Evolutionary conservation across 53 echinoderm and acorn worm species (phyloP).

Genomic region (Paracentrotus lividus): DNA sequence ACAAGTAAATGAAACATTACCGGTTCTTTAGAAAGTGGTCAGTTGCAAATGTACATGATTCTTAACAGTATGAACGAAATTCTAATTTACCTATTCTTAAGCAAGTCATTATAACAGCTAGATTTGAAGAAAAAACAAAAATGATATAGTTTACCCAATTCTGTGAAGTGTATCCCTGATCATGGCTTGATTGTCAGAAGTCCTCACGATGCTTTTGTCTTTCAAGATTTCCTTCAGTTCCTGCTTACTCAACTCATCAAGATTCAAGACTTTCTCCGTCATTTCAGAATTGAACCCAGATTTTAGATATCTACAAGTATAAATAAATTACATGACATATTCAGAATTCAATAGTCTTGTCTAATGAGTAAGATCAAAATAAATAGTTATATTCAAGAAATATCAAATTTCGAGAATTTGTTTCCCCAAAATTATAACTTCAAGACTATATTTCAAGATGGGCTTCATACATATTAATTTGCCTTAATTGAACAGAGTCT

Average conservation of each 20-base stretch:
- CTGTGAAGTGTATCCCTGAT: slow-evolving; percentile 36
- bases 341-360: neutral
- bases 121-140: neutral
- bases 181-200: neutral
- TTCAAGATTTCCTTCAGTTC: neutral
- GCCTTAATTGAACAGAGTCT: too few relatives aligned
- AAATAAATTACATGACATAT: neutral
- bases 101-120: too few relatives aligned
- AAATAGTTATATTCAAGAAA: too few relatives aligned
- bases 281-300: neutral
- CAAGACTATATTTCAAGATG: too few relatives aligned
- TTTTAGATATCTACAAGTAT: neutral
- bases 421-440: too few relatives aligned
- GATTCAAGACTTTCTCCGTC: neutral
- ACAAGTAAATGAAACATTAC: too few relatives aligned
- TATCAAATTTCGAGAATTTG: too few relatives aligned
- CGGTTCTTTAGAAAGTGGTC: too few relatives aligned
- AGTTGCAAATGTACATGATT: too few relatives aligned
- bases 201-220: neutral
- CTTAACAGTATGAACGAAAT: too few relatives aligned
- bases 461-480: too few relatives aligned
- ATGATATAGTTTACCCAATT: neutral
- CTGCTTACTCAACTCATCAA: neutral
- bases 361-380: neutral
- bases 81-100: too few relatives aligned